phyloP scores from a whole-genome alignment of 92 coral and sea anemone species.

The Nematostella vectensis region DNA sequence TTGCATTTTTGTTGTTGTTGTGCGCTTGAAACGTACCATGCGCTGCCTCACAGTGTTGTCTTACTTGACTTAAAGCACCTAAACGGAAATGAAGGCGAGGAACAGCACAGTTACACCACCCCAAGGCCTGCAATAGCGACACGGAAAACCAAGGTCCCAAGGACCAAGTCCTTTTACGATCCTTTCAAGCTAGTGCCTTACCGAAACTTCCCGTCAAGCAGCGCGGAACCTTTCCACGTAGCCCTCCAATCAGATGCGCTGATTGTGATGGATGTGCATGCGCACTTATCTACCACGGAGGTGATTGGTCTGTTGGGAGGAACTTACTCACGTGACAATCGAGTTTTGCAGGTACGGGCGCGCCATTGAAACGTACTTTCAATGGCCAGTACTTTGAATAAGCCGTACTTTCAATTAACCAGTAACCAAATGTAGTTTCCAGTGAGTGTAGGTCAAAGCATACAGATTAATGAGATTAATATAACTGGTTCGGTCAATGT shows the following conservation, averaged over 20 bases:
- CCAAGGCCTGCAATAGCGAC: too few relatives aligned
- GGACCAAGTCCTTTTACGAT: conserved; percentile 49
- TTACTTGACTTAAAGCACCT: too few relatives aligned
- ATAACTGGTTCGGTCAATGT: too few relatives aligned
- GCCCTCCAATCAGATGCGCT: conserved; percentile 61
- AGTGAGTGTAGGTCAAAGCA: too few relatives aligned
- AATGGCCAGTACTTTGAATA: neutral
- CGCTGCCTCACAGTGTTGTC: too few relatives aligned
- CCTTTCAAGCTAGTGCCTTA: conserved; percentile 81
- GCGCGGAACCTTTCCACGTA: conserved; percentile 70
- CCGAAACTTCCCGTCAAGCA: conserved; percentile 55
- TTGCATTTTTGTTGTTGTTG: too few relatives aligned
- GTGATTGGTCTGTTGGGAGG: conserved; percentile 83
- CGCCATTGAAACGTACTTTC: neutral
- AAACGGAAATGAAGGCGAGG: too few relatives aligned
- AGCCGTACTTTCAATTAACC: too few relatives aligned
- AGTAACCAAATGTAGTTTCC: too few relatives aligned
- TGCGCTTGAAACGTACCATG: too few relatives aligned
- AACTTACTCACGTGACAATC: conserved; percentile 37
- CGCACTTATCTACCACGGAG: conserved; percentile 80
- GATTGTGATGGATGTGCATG: conserved; percentile 75
- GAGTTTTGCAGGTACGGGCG: conserved; percentile 45
- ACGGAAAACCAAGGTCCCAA: conserved; percentile 35
- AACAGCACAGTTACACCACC: too few relatives aligned
- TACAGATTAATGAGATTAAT: too few relatives aligned